Base-by-base conservation (phyloP, 2,888 invertebrate genomes). In the Noctua pronuba region DNA sequence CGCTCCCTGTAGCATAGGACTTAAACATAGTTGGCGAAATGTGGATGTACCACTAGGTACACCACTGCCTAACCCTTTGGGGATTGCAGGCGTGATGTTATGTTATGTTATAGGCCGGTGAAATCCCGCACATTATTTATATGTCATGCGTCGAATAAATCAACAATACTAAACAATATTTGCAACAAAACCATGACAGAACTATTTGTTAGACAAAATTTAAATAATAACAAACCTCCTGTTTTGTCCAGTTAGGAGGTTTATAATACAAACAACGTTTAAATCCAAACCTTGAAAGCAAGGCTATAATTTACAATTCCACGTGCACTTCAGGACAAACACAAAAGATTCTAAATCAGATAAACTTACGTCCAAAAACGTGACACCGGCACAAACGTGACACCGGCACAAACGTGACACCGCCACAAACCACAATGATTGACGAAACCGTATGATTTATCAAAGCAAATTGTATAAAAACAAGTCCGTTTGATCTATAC, bases 401-500 rank as follows among this genome's bases (percentile, higher is more conserved):
- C 60, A 68, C 62, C 49, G 16, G n/a, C n/a, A 79, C n/a, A 62
- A 70, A 49, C 41, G 38, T 35, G 72, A 55, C 60, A 68, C 62
- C 49, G 16, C 58, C 41, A 31, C 62, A 73, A 73, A 16, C 58
- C 41, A 31, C 66, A 70, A 73, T 71, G 62, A 81, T 72, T 82
- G 77, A 84, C 79, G 82, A 85, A 88, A 85, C 80, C 75, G 35
- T 75, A 82, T 88, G 87, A 86, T 90, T 87, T 87, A 85, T 88
- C 85, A 89, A 88, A 89, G 79, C 86, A 87, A 89, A 91, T 89
- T 90, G 89, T 89, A 88, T 89, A 88, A 89, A 92, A 90, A 88
- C 89, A 85, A 87, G 83, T 87, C 84, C 77, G 88, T 91, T 92
- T 92, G 92, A 93, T 92, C 88, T 91, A 85, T 90, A 85, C 73